Conservation (phyloP, 2,797 vertebrate species). For the Coracias cyanogaster region DNA sequence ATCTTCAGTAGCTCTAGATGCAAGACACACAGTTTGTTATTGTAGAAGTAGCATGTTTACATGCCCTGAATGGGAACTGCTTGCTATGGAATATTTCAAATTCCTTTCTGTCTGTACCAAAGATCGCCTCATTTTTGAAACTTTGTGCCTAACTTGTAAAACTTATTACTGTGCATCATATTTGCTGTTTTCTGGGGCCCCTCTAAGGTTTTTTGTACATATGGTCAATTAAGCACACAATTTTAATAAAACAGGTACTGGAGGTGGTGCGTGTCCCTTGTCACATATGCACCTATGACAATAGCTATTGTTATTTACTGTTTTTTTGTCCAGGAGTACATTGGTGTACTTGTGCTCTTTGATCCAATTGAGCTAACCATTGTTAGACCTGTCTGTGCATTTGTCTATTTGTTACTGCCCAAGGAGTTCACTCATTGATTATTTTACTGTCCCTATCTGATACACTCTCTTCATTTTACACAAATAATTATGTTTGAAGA, state of each 20-base stretch:
- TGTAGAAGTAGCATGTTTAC: neutral
- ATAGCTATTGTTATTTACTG: neutral
- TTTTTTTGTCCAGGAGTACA: neutral
- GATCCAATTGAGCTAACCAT: neutral
- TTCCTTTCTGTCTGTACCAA: neutral
- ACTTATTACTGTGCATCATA: neutral
- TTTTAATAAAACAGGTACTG: neutral
- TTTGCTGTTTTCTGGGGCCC: neutral
- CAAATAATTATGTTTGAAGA: neutral
- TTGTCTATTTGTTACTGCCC: neutral
- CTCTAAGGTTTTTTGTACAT: neutral
- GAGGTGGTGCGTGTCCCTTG: neutral
- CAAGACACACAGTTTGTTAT: neutral
- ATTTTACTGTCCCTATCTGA: neutral
- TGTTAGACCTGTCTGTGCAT: neutral
- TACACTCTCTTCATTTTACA: accelerated
- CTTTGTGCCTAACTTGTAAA: neutral
- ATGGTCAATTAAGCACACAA: neutral
- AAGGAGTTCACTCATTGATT: neutral
- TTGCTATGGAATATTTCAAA: neutral
- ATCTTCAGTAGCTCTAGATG: neutral
- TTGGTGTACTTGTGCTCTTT: neutral
- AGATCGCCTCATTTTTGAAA: neutral
- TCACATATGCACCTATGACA: neutral
- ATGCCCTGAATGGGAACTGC: neutral